These are phyloP conservation scores for Lochmaea capreae DNA, from an alignment of 2,888 invertebrate genomes.

Conservation along the genomic window DNA sequence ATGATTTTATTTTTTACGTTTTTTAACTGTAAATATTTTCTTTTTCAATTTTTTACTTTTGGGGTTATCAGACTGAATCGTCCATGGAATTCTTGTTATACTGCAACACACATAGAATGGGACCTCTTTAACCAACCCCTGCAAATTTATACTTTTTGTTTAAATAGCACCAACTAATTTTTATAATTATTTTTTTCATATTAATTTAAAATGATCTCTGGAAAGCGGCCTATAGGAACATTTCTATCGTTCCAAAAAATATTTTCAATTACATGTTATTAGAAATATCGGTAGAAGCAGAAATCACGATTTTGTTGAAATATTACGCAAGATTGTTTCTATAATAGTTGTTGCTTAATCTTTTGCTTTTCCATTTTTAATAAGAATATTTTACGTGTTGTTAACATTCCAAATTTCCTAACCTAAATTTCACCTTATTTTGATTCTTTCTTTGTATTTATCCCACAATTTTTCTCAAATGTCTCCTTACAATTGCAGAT, in stretches of 20 bases:
- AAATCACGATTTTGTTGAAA: slow-evolving; percentile 33
- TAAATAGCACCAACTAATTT: too few species aligned
- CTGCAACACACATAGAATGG: too few species aligned
- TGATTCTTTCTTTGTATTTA: too few species aligned
- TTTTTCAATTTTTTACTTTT: too few species aligned
- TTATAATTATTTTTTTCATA: too few species aligned
- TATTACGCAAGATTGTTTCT: slow-evolving; percentile 28
- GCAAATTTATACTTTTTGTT: too few species aligned
- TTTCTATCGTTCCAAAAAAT: slow-evolving; percentile 46
- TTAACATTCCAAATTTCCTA: slow-evolving; percentile 22
- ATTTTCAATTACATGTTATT: slow-evolving; percentile 52
- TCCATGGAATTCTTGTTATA: too few species aligned
- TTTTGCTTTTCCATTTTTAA: slow-evolving; percentile 38
- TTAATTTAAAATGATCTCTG: neutral
- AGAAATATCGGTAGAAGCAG: slow-evolving; percentile 35
- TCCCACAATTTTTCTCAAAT: too few species aligned
- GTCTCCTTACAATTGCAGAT: too few species aligned
- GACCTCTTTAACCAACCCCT: too few species aligned
- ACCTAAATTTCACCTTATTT: too few species aligned
- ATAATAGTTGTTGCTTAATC: slow-evolving; percentile 42
- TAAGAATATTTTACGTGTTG: slow-evolving; percentile 25
- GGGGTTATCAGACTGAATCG: too few species aligned
- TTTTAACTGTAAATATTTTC: slow-evolving; percentile 1
- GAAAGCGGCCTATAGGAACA: slow-evolving; percentile 37
- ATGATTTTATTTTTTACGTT: neutral